phyloP scores from a whole-genome alignment of 2,113 vertebrate species.

The Gallinago media region DNA sequence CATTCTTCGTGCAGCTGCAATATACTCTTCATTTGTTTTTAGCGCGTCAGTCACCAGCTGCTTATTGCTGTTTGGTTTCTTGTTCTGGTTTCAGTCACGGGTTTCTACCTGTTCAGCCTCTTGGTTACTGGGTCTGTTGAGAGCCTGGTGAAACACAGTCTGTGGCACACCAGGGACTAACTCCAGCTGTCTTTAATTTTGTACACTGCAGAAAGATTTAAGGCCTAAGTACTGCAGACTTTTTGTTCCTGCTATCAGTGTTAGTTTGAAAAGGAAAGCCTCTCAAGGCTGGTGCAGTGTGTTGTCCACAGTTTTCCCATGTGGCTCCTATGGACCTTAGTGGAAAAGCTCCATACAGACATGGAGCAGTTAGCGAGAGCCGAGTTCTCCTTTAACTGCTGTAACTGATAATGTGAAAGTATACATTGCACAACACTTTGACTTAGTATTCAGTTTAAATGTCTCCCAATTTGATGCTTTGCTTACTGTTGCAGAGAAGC shows the following conservation, averaged over 20 bases:
- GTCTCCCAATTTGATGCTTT: not conserved
- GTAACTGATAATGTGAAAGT: not conserved
- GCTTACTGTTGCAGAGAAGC: conserved; percentile 73
- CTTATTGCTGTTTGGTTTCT: not conserved
- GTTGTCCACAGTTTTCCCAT: not conserved
- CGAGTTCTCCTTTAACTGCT: not conserved
- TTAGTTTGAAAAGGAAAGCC: not conserved
- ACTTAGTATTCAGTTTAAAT: not conserved
- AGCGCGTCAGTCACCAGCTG: not conserved
- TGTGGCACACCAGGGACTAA: not conserved
- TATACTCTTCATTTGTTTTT: not conserved
- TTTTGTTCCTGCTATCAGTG: not conserved
- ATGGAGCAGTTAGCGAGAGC: not conserved
- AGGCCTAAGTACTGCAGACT: not conserved
- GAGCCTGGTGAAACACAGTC: not conserved
- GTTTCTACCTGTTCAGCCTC: not conserved
- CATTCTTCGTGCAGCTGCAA: not conserved
- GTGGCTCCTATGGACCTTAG: not conserved
- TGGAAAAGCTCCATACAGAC: not conserved
- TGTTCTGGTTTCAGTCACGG: rapidly evolving
- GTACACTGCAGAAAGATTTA: not conserved
- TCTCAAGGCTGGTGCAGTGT: not conserved
- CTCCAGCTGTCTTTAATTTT: not conserved
- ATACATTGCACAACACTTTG: not conserved
- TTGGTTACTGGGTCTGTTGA: not conserved